These are phyloP conservation scores for Epizoanthus illoricatus DNA, from an alignment of 92 coral and sea anemone genomes.

Conservation along the genomic window DNA sequence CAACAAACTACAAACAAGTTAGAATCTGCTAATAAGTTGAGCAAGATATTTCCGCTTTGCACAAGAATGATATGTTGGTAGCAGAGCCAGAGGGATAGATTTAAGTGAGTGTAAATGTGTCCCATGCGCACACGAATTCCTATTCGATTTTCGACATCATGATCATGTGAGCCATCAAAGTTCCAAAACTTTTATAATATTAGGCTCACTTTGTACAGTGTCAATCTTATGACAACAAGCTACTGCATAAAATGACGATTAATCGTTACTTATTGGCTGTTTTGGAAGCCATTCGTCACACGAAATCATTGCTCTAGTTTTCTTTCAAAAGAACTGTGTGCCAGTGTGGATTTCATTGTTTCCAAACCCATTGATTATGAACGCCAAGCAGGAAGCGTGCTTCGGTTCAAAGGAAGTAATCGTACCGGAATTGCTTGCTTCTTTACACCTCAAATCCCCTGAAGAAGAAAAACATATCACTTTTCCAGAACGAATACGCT, in stretches of 20 bases:
- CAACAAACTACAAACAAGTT: too few relatives aligned
- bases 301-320: background rate
- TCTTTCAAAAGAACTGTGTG: background rate
- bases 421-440: conserved; percentile 16
- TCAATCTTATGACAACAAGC: background rate
- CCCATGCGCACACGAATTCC: too few relatives aligned
- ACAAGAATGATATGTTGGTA: too few relatives aligned
- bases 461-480: background rate
- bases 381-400: conserved; percentile 37
- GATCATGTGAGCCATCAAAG: background rate
- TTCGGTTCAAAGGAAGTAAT: conserved; percentile 38
- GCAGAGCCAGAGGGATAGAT: too few relatives aligned
- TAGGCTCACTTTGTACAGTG: background rate
- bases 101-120: too few relatives aligned
- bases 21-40: too few relatives aligned
- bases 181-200: background rate
- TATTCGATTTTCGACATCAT: too few relatives aligned
- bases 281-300: conserved; percentile 5
- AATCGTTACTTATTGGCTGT: background rate
- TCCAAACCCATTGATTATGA: conserved; percentile 28
- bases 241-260: background rate
- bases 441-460: conserved; percentile 1
- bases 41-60: too few relatives aligned
- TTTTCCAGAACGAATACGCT: background rate
- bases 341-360: conserved; percentile 25